A percentile compares a stretch with the other conserved stretches of the same genome.
phyloP scores from a whole-genome alignment of 2,888 invertebrate species.

The Argyra leucocephala region DNA sequence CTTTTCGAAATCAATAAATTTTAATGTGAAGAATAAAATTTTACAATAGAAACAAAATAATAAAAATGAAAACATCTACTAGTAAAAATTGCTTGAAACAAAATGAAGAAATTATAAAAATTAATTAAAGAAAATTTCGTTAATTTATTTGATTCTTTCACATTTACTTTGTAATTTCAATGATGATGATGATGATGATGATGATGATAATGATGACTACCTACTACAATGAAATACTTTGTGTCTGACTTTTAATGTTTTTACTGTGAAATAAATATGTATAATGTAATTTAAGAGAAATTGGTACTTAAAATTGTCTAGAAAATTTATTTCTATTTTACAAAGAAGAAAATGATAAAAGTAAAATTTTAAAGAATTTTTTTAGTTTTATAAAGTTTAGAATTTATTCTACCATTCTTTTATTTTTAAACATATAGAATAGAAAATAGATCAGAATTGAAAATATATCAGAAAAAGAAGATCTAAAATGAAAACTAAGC shows the following conservation, averaged over 20 bases:
- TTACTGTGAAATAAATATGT: background rate
- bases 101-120: background rate
- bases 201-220: no score
- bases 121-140: slow-evolving; percentile 1
- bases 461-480: no score
- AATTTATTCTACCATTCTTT: no score
- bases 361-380: no score
- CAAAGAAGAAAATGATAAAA: no score
- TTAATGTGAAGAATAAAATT: background rate
- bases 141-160: background rate
- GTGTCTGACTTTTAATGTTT: background rate
- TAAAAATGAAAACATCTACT: background rate
- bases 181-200: no score
- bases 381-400: no score
- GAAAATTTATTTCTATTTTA: background rate
- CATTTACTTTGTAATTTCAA: no score
- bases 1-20: background rate
- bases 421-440: no score
- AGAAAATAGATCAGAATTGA: no score
- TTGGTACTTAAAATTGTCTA: background rate
- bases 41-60: background rate
- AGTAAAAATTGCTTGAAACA: background rate
- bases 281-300: background rate
- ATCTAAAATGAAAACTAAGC: no score
- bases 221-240: background rate